phyloP scores from a whole-genome alignment of 53 echinoderm and acorn worm species.

The Antedon mediterranea region DNA sequence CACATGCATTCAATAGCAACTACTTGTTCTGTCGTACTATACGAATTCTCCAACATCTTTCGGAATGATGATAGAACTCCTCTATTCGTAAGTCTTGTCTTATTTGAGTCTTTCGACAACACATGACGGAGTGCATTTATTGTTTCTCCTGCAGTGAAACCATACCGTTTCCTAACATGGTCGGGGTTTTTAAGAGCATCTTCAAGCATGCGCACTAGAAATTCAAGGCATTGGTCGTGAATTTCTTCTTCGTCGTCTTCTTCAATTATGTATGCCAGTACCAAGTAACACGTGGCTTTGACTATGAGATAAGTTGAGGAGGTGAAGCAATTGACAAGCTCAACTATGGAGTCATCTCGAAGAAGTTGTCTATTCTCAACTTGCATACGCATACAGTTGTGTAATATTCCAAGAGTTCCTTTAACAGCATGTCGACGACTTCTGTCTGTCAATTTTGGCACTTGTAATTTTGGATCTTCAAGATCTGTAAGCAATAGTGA shows the following conservation, averaged over 20 bases:
- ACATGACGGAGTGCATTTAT: slow-evolving; percentile 63
- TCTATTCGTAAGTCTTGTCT: slow-evolving; percentile 52
- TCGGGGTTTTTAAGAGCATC: slow-evolving; percentile 22
- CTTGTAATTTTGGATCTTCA: slow-evolving; percentile 2
- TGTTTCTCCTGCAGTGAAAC: slow-evolving; percentile 20
- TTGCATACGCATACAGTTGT: slow-evolving; percentile 46
- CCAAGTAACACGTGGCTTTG: slow-evolving; percentile 43
- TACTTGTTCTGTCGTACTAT: slow-evolving; percentile 35
- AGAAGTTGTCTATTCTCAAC: slow-evolving; percentile 28
- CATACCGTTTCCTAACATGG: background rate
- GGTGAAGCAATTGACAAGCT: slow-evolving; percentile 26
- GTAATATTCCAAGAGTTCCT: slow-evolving; percentile 58
- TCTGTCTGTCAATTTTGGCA: slow-evolving; percentile 25
- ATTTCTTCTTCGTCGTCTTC: slow-evolving; percentile 47
- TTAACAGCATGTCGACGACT: slow-evolving; percentile 47
- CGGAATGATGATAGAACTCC: slow-evolving; percentile 45
- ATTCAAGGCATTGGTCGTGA: slow-evolving; percentile 29
- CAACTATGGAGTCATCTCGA: slow-evolving; percentile 26
- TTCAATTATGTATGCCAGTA: slow-evolving; percentile 59
- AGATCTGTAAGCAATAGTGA: background rate
- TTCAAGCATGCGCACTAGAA: slow-evolving; percentile 42
- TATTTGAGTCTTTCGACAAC: slow-evolving; percentile 68
- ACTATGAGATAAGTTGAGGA: slow-evolving; percentile 46
- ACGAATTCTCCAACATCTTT: slow-evolving; percentile 38
- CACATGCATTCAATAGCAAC: slow-evolving; percentile 53